A percentile compares a stretch with the other conserved stretches of the same genome.
These are phyloP conservation scores for Cantharis rustica DNA, from an alignment of 2,888 invertebrate species.

Conservation along the genomic window DNA sequence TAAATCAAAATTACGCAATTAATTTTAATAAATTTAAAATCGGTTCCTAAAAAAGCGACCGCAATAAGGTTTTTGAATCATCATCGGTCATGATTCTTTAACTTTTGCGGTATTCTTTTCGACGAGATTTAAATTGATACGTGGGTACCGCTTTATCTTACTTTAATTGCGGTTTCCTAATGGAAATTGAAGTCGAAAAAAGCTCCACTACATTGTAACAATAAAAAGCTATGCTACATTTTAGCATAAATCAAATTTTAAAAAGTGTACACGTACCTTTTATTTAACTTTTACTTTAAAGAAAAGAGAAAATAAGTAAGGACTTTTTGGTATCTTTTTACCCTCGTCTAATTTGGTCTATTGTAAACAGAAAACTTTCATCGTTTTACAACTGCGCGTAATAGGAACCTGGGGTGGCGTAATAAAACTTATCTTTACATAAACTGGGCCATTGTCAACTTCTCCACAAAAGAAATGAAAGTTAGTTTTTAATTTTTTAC, in stretches of 20 bases:
- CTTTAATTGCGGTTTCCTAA: not conserved
- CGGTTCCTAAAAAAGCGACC: not conserved
- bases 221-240: not conserved
- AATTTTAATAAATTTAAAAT: not conserved
- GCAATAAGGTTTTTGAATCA: not conserved
- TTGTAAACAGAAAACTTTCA: slow-evolving; percentile 48
- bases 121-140: not conserved
- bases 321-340: slow-evolving; percentile 47
- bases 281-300: slow-evolving; percentile 52
- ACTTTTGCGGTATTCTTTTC: not conserved
- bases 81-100: not conserved
- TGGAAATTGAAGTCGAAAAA: not conserved
- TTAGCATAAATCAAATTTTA: slow-evolving; percentile 53
- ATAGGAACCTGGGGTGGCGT: slow-evolving; percentile 33
- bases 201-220: not conserved
- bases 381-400: slow-evolving; percentile 39
- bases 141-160: not conserved
- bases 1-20: not conserved
- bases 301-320: slow-evolving; percentile 33
- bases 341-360: slow-evolving; percentile 45
- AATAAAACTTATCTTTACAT: slow-evolving; percentile 30
- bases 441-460: slow-evolving; percentile 33
- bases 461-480: slow-evolving; percentile 35
- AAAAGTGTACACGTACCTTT: slow-evolving; percentile 48
- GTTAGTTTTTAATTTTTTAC: slow-evolving; percentile 26